A percentile compares a stretch with the other conserved stretches of the same genome.
Conservation (phyloP, 2,113 vertebrate species). For the Meles meles region DNA sequence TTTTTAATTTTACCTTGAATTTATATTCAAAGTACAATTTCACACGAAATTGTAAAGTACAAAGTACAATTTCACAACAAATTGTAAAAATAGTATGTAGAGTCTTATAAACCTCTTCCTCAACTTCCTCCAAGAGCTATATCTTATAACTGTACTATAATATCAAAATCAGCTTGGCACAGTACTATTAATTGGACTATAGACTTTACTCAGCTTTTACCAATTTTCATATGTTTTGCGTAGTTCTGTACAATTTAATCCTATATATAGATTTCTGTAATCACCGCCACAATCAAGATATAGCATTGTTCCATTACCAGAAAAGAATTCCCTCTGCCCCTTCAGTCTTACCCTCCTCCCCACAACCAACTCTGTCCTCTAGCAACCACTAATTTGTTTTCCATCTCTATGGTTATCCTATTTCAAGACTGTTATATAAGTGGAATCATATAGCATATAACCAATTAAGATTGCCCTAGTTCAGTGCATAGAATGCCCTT, state of each 20-base stretch:
- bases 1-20: background rate
- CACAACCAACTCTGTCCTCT: background rate
- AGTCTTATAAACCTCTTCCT: background rate
- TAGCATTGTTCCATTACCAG: background rate
- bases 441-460: background rate
- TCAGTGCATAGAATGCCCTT: background rate
- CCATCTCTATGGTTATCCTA: background rate
- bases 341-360: background rate
- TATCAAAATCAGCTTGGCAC: background rate
- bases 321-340: background rate
- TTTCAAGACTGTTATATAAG: background rate
- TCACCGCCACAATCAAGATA: background rate
- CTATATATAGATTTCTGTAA: background rate
- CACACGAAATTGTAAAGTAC: background rate
- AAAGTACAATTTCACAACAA: background rate
- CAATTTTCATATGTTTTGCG: background rate
- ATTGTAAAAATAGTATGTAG: background rate
- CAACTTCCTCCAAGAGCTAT: background rate
- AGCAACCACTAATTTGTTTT: background rate
- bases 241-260: background rate
- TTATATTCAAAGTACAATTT: background rate
- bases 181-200: background rate
- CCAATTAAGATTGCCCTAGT: background rate
- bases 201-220: background rate
- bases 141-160: background rate